Conservation (phyloP, 2,888 invertebrate genomes). For the Hemithea aestivaria region DNA sequence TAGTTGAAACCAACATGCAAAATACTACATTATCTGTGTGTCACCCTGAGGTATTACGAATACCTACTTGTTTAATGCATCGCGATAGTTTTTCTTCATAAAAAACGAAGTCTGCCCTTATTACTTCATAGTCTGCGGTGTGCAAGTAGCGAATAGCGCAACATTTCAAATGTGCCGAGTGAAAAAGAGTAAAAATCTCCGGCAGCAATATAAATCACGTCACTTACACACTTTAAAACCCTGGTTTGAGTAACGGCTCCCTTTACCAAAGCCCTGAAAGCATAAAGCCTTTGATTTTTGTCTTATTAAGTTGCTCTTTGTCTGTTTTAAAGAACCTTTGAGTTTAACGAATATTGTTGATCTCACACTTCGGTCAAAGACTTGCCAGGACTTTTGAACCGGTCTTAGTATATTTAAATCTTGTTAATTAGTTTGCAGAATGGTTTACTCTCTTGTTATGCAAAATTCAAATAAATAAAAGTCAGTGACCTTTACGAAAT, state of each 20-base stretch:
- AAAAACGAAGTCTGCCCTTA: no score
- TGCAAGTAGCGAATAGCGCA: constrained; percentile 26
- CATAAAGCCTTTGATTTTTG: constrained; percentile 39
- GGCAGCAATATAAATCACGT: constrained; percentile 52
- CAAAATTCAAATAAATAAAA: no score
- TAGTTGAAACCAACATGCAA: no score
- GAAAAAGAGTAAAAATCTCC: constrained; percentile 49
- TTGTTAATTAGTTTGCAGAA: neutral
- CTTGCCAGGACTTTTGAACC: constrained; percentile 15
- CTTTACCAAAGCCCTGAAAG: constrained; percentile 37
- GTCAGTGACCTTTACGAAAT: no score
- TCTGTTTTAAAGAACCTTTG: constrained; percentile 16
- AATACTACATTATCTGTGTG: no score
- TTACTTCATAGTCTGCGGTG: no score
- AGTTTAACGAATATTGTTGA: neutral
- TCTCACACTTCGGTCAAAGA: constrained; percentile 6
- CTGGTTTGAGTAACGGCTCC: constrained; percentile 52
- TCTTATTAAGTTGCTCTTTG: constrained; percentile 33
- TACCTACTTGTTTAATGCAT: no score
- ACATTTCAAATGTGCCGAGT: constrained; percentile 43
- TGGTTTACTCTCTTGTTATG: no score
- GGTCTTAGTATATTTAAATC: constrained; percentile 1
- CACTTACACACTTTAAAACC: constrained; percentile 60
- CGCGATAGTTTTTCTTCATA: no score
- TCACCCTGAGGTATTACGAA: no score